Base-by-base conservation (phyloP, 1,140 invertebrate genomes). In the Drosophila setifemur region DNA sequence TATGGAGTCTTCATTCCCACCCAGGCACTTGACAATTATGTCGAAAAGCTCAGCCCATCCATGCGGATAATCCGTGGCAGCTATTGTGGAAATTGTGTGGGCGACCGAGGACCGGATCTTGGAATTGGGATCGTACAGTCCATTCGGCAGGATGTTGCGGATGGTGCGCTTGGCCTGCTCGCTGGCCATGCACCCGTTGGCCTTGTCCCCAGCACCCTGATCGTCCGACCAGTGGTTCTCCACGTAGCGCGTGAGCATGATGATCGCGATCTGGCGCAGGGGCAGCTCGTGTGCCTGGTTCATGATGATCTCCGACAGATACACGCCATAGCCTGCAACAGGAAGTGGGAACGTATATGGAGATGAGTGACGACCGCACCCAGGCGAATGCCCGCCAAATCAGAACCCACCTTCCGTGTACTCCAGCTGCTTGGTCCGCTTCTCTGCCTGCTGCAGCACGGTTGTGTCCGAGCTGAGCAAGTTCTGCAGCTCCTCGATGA, bases 11-110 rank as follows among this genome's bases (percentile, higher is more conserved):
- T 93, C 91, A 60, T 91, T 92, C 2, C 91, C 91, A 4, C 91
- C 92, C 23, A 93, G 89, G 75, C 92, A 94, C 47, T 92, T 92
- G 47, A 96, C 93, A 25, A 96, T 91, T 42, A 95, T 93, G 55
- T 95, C 92, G 73, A 96, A 96, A 2, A 96, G 89, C 28, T 94
- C 93, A 4, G 94, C 93, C 95, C 95, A 96, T 49, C 93, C 91
- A 66, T 95, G 94, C 0, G 95, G 95, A 94, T 95, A 96, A 90
- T 96, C 95, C 91, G 94, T 95, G 63, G 94, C 92, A 0, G 95
- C 95, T 63, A 96, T 95, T 3, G 93, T 93, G 2, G 95, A 95
- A 48, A 96, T 94, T 2, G 94, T 94, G 90, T 95, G 95, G 0
- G 95, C 95, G 8, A 96, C 93, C 25, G 94, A 94, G 18, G 93